These are phyloP conservation scores for Buteo buteo DNA, from an alignment of 2,113 vertebrate species.

Conservation along the genomic window DNA sequence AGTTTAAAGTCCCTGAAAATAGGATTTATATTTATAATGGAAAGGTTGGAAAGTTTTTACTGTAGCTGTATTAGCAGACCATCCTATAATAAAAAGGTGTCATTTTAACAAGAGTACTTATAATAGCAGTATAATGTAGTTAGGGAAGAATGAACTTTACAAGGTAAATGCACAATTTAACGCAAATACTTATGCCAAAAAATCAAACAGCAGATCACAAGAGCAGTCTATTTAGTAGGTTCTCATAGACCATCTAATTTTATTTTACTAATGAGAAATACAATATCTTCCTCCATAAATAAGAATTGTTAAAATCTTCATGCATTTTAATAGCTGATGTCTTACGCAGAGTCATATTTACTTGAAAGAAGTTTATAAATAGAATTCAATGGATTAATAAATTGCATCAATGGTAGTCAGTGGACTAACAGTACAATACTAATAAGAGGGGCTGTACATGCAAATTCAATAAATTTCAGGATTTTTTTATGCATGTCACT, in stretches of 20 bases:
- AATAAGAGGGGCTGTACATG: background rate
- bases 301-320: background rate
- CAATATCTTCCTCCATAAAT: background rate
- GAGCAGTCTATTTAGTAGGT: background rate
- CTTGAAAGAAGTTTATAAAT: background rate
- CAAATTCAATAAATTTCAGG: background rate
- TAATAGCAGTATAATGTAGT: background rate
- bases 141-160: constrained; percentile 35
- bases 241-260: background rate
- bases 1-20: background rate
- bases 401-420: background rate
- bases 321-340: background rate
- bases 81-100: constrained; percentile 27
- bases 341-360: background rate
- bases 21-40: constrained; percentile 3
- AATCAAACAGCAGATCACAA: background rate
- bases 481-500: background rate
- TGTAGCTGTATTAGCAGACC: background rate
- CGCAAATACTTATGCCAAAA: background rate
- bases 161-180: constrained; percentile 14
- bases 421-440: background rate
- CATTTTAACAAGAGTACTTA: constrained; percentile 23
- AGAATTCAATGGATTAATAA: background rate
- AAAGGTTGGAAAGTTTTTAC: background rate
- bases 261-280: background rate